phyloP scores from a whole-genome alignment of 2,113 vertebrate species.

The Ageneiosus marmoratus region DNA sequence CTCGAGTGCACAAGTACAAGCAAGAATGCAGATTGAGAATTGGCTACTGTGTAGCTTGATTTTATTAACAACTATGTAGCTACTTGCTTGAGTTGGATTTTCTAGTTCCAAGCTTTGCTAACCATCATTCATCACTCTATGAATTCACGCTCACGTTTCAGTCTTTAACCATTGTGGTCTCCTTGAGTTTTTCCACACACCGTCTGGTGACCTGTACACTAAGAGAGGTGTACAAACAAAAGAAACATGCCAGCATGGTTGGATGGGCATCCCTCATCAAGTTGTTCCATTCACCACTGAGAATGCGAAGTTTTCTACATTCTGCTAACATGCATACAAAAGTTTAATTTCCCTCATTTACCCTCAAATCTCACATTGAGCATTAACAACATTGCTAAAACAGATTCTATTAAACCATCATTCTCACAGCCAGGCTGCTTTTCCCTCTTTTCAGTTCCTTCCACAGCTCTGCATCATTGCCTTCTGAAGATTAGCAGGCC shows the following conservation, averaged over 20 bases:
- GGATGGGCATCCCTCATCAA: not conserved
- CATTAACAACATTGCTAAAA: not conserved
- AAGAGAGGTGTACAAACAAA: not conserved
- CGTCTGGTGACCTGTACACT: not conserved
- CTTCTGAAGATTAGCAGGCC: not conserved
- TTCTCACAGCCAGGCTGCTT: not conserved
- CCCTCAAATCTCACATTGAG: not conserved
- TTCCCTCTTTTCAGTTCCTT: not conserved
- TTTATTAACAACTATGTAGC: not conserved
- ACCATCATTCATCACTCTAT: not conserved
- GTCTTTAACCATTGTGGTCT: too few relatives aligned
- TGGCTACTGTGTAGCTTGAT: too few relatives aligned
- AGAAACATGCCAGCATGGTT: not conserved
- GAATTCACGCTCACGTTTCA: not conserved
- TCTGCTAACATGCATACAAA: not conserved
- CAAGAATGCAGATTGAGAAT: too few relatives aligned
- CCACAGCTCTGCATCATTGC: not conserved
- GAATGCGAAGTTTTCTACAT: not conserved
- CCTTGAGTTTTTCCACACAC: too few relatives aligned
- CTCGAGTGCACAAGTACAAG: too few relatives aligned
- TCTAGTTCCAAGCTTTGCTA: not conserved
- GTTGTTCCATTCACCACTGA: not conserved
- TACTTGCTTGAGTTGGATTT: not conserved
- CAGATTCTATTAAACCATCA: not conserved
- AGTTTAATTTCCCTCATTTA: not conserved